Base-by-base conservation (phyloP, 2,888 invertebrate genomes). In the Sylvicola cinctus region DNA sequence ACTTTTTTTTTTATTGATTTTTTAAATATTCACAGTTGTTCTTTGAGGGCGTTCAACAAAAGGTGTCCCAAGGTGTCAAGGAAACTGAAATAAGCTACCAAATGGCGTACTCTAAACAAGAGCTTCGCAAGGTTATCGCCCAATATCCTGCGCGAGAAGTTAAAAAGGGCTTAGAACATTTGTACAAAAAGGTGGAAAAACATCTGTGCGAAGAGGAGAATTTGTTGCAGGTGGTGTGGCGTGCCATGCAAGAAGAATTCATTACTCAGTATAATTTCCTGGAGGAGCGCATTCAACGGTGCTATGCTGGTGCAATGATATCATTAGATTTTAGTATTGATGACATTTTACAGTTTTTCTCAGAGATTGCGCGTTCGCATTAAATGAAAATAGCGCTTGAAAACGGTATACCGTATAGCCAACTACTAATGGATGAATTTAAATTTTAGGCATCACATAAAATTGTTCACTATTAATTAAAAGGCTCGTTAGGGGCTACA, bases 201-300 rank as follows among this genome's bases (percentile, higher is more conserved):
- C 95, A 98, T 60, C 64, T 96, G 31, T 87, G 85, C 49, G 91
- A 91, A 58, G 87, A 88, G 58, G 83, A 84, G 54, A 91, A 88
- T 50, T 65, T 93, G 41, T 65, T 91, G 47, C 61, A 84, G 73
- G 96, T 98, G 33, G 96, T 98, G 37, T 98, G 98, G 98, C 74
- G 90, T 52, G 87, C 91, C 46, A 95, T 98, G 95, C 95, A 96
- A 65, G 90, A 95, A 56, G 95, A 96, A 65, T 96, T 98, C 60
- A 83, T 98, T 46, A 77, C 81, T 45, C 96, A 96, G 57, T 90
- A 95, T 60, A 87, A 84, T 55, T 73, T 79, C 46, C 74, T 95
- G 45, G 88, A 93, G 61, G 81, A 83, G 45, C 69, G 91, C 44
- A 87, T 96, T 50, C 83, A 83, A 48, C 74, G 87, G 45, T 96